Conservation (phyloP, 2,888 invertebrate species). For the Dioctria linearis region DNA sequence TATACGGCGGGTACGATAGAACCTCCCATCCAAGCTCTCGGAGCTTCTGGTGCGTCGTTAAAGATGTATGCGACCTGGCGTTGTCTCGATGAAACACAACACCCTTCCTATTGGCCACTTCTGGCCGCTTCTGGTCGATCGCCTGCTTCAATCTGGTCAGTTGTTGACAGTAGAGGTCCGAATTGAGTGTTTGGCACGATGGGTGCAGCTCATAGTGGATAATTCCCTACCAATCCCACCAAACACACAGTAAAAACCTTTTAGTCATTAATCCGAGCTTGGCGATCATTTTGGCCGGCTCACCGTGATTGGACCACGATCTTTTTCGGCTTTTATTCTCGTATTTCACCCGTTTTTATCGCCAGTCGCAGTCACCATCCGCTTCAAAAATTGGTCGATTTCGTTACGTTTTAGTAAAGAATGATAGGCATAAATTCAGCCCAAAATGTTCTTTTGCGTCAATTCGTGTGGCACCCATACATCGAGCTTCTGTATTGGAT, state of each 20-base stretch:
- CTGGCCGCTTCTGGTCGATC: constrained; percentile 15
- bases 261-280: constrained; percentile 58
- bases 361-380: constrained; percentile 56
- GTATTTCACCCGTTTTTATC: constrained; percentile 60
- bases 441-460: constrained; percentile 28
- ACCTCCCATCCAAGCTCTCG: constrained; percentile 61
- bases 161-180: constrained; percentile 56
- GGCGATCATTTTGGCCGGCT: constrained; percentile 31
- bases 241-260: constrained; percentile 28
- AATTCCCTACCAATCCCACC: constrained; percentile 19
- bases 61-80: constrained; percentile 50
- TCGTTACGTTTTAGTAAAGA: constrained; percentile 58
- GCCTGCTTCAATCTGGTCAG: constrained; percentile 50
- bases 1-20: constrained; percentile 61
- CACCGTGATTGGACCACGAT: constrained; percentile 57
- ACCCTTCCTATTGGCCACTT: constrained; percentile 54
- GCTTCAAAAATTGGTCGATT: constrained; percentile 60
- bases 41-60: constrained; percentile 60
- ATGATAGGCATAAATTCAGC: constrained; percentile 55
- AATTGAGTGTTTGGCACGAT: constrained; percentile 37
- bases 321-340: constrained; percentile 48
- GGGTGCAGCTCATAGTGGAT: constrained; percentile 35
- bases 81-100: constrained; percentile 59
- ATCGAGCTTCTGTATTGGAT: constrained; percentile 42
- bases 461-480: constrained; percentile 33